Percentiles rank a stretch among this genome's conserved stretches.
Evolutionary conservation across 2,797 vertebrate genomes (phyloP).

Genomic region (Pseudomugil tenellus): DNA sequence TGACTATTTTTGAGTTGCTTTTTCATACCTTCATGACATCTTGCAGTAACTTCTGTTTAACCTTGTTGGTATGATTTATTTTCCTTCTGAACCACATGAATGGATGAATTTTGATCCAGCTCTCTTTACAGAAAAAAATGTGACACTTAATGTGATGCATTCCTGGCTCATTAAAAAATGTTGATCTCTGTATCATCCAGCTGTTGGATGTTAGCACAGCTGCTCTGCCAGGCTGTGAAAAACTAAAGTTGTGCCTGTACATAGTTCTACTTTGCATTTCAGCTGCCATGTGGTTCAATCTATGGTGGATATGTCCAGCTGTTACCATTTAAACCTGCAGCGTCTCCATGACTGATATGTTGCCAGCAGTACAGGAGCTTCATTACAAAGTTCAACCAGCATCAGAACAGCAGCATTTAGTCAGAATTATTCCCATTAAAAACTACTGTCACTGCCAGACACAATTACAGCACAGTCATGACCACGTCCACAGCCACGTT

Average conservation of each 20-base stretch:
- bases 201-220: not conserved
- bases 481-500: not conserved
- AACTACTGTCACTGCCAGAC: not conserved
- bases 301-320: not conserved
- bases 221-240: not conserved
- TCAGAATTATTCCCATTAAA: slow-evolving; percentile 8
- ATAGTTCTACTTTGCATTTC: not conserved
- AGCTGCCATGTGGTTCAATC: not conserved
- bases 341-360: not conserved
- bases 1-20: not conserved
- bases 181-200: not conserved
- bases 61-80: not conserved
- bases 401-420: slow-evolving; percentile 3
- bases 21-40: not conserved
- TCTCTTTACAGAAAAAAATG: not conserved
- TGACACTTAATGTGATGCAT: not conserved
- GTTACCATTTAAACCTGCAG: not conserved
- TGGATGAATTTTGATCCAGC: not conserved
- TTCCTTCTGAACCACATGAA: not conserved
- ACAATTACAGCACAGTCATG: not conserved
- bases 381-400: not conserved
- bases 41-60: not conserved
- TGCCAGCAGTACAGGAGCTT: not conserved
- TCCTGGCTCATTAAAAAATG: not conserved
- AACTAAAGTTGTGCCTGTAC: not conserved